These are phyloP conservation scores for Cylas formicarius DNA, from an alignment of 1,140 invertebrate species.

Conservation along the genomic window DNA sequence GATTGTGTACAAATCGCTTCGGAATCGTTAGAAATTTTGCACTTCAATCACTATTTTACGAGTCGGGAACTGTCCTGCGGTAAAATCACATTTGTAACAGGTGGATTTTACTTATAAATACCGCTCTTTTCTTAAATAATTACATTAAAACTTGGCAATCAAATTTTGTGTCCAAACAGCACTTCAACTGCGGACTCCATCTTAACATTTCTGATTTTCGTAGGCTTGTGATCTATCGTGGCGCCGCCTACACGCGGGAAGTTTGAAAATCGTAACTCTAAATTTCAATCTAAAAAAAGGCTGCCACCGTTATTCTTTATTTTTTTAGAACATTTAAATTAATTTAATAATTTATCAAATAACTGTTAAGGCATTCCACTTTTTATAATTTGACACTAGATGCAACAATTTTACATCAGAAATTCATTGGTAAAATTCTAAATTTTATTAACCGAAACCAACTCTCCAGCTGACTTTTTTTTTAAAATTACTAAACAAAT, in stretches of 20 bases:
- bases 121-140: constrained; percentile 25
- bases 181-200: constrained; percentile 41
- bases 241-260: constrained; percentile 32
- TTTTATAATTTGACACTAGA: too few species aligned
- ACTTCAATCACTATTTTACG: constrained; percentile 25
- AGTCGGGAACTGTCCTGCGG: constrained; percentile 24
- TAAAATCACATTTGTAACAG: constrained; percentile 26
- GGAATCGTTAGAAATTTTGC: constrained; percentile 20
- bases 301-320: too few species aligned
- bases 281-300: too few species aligned
- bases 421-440: too few species aligned
- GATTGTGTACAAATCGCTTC: constrained; percentile 22
- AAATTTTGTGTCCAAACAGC: constrained; percentile 39
- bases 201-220: constrained; percentile 39
- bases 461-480: too few species aligned
- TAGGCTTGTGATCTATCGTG: constrained; percentile 36
- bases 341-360: too few species aligned
- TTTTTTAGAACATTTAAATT: too few species aligned
- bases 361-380: too few species aligned
- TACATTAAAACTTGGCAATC: constrained; percentile 32
- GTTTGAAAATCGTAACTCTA: too few species aligned
- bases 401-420: too few species aligned
- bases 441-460: too few species aligned
- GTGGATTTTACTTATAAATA: constrained; percentile 31
- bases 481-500: too few species aligned